A percentile compares a stretch with the other conserved stretches of the same genome.
Evolutionary conservation across 2,797 vertebrate genomes (phyloP).

Genomic region (Jordanella pulchra): DNA sequence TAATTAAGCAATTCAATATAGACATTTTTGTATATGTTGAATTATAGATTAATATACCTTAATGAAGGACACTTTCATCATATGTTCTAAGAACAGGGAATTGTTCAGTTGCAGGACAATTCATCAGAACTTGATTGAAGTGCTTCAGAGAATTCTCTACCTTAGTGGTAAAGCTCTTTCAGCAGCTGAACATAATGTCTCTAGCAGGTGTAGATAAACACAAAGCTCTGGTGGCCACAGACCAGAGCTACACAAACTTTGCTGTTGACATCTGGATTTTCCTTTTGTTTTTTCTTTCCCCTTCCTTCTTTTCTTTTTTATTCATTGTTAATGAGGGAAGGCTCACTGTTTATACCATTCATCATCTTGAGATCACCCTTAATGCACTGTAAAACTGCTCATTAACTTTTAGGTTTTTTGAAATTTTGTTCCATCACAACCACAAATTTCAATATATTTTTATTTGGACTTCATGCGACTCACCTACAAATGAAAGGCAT

Average conservation of each 20-base stretch:
- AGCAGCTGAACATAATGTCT: slow-evolving; percentile 77
- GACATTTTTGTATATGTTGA: not conserved
- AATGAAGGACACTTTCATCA: slow-evolving; percentile 26
- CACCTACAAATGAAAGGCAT: not conserved
- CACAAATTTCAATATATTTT: not conserved
- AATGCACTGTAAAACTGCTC: not conserved
- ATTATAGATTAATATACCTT: slow-evolving; percentile 3
- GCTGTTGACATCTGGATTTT: slow-evolving; percentile 86
- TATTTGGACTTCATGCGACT: not conserved
- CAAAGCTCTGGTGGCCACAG: slow-evolving; percentile 81
- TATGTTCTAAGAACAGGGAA: slow-evolving; percentile 25
- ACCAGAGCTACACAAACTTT: slow-evolving; percentile 82
- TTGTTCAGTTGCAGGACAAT: slow-evolving; percentile 28
- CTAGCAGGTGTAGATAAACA: slow-evolving; percentile 82
- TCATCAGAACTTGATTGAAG: slow-evolving; percentile 64
- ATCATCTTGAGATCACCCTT: slow-evolving; percentile 59
- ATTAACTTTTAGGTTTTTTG: not conserved
- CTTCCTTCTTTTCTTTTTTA: slow-evolving; percentile 38
- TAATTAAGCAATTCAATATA: not conserved
- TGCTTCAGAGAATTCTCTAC: slow-evolving; percentile 82
- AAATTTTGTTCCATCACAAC: not conserved
- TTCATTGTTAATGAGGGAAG: slow-evolving; percentile 65
- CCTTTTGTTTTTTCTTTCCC: slow-evolving; percentile 67
- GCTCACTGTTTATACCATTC: slow-evolving; percentile 63
- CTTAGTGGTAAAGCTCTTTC: slow-evolving; percentile 65